These are phyloP conservation scores for Cariama cristata DNA, from an alignment of 2,113 vertebrate species.

Conservation along the genomic window DNA sequence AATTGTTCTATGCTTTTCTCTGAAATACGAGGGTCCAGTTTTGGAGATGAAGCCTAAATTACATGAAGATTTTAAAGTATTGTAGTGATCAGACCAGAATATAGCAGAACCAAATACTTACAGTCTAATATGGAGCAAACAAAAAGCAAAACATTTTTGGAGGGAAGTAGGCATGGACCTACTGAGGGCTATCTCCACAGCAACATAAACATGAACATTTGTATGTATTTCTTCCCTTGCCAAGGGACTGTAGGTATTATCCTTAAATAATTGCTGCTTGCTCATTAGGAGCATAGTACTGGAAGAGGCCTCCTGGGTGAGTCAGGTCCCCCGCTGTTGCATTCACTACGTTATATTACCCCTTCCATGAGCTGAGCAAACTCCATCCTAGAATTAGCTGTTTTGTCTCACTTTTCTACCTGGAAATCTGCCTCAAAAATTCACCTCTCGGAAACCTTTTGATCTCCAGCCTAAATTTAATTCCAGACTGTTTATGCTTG, in stretches of 20 bases:
- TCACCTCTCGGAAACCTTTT: neutral
- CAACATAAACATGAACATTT: neutral
- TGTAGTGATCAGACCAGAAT: neutral
- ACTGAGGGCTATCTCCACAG: neutral
- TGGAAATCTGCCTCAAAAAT: neutral
- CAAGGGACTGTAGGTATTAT: neutral
- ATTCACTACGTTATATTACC: neutral
- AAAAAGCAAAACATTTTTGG: neutral
- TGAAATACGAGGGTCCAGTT: neutral
- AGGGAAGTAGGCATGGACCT: neutral
- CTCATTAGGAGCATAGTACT: neutral
- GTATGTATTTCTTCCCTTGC: neutral
- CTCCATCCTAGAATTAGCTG: neutral
- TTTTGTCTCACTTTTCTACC: neutral
- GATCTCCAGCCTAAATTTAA: neutral
- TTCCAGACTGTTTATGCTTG: neutral
- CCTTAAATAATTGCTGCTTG: neutral
- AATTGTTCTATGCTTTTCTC: neutral
- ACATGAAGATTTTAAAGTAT: neutral
- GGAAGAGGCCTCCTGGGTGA: neutral
- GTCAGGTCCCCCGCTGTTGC: neutral
- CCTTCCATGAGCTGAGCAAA: neutral
- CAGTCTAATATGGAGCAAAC: neutral
- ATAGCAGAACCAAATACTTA: neutral
- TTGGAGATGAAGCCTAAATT: neutral